Evolutionary conservation across 2,888 invertebrate genomes (phyloP).

Genomic region (Druceiella hillmani): DNA sequence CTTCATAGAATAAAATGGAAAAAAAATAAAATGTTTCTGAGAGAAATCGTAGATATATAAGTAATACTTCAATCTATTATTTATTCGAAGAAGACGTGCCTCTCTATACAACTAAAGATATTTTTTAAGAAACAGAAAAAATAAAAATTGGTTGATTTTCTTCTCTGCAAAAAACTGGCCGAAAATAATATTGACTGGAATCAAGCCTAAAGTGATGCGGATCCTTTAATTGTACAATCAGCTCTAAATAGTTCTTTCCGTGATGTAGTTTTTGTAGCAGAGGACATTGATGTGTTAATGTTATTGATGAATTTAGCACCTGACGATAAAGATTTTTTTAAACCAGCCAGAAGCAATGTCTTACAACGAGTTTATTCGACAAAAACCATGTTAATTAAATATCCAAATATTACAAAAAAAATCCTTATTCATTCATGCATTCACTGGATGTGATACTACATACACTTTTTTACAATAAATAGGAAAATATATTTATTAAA

Average conservation of each 20-base stretch:
- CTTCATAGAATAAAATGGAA: background rate
- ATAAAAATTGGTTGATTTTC: no score
- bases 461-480: slow-evolving; percentile 17
- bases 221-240: no score
- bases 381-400: no score
- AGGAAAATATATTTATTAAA: slow-evolving; percentile 18
- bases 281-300: slow-evolving; percentile 21
- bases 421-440: slow-evolving; percentile 16
- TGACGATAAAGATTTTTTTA: slow-evolving; percentile 19
- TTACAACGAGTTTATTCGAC: no score
- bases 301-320: slow-evolving; percentile 20
- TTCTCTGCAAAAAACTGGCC: no score
- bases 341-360: slow-evolving; percentile 14
- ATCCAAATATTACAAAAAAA: slow-evolving; percentile 6
- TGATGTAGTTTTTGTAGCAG: slow-evolving; percentile 22
- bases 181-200: no score
- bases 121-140: slow-evolving; percentile 12
- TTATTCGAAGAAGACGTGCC: slow-evolving; percentile 13
- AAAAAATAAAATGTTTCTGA: slow-evolving; percentile 3
- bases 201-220: slow-evolving; percentile 15
- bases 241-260: slow-evolving; percentile 14
- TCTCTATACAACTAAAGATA: slow-evolving; percentile 16
- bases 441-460: slow-evolving; percentile 19
- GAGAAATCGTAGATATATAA: slow-evolving; percentile 14
- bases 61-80: slow-evolving; percentile 14